Base-by-base conservation (phyloP, 2,888 invertebrate genomes). In the Xiphydria camelus region DNA sequence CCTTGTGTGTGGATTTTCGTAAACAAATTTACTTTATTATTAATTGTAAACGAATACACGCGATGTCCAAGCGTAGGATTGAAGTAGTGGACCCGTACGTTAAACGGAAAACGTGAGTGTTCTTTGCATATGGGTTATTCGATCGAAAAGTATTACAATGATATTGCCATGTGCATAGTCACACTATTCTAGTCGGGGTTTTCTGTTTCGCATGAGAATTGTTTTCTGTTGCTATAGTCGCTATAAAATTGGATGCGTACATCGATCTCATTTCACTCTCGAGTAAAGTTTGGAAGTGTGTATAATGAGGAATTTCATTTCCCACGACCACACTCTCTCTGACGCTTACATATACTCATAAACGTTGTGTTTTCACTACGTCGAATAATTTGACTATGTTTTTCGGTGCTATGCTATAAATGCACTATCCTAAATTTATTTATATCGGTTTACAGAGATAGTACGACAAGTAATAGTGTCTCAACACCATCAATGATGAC, bases 51-150 rank as follows among this genome's bases (percentile, higher is more conserved):
- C 15, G 17, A 32, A 5, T n/a, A 32, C 31, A 10, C n/a, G 39
- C 43, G 43, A 88, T 91, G 91, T 90, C 91, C 33, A 91, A 91
- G 76, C 81, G 91, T 63, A 83, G 91, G 73, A 90, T 92, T 70
- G 92, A 91, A 81, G 88, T 91, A 52, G 82, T 88, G 67, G 91
- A 91, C 69, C 89, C 91, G 3, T 91, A 89, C 71, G 80, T 89
- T 47, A 87, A 86, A 76, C 83, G 86, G 76, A 86, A 85, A 78
- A 81, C 85, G 91, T 89, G 76, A 80, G 80, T 78, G 33, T 41
- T 20, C 18, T 18, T 41, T 5, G 10, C 22, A n/a, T 25, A 10
- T 38, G 17, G 25, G 15, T 22, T 21, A 20, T 10, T 29, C 15
- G 4, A 10, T 42, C n/a, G 17, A 22, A 12, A 5, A 31, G 19